Evolutionary conservation across 2,113 vertebrate genomes (phyloP).

Genomic region (Oenanthe melanoleuca): DNA sequence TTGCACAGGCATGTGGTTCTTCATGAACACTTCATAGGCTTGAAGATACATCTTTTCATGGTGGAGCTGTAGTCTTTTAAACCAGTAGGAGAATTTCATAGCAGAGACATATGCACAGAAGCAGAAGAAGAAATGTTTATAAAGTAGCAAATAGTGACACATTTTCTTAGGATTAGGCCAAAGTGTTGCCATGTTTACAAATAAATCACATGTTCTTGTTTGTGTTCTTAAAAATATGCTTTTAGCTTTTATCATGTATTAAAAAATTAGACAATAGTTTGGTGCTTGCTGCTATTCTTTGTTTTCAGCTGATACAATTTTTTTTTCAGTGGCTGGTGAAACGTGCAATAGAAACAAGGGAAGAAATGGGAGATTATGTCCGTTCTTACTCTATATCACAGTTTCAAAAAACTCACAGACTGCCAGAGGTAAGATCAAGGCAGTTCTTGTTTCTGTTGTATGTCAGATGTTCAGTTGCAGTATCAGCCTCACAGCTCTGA

Average conservation of each 20-base stretch:
- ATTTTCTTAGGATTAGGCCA: not conserved
- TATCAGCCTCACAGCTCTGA: not conserved
- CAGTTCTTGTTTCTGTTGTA: not conserved
- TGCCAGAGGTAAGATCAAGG: constrained; percentile 86
- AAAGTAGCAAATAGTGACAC: not conserved
- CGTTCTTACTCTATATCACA: constrained; percentile 93
- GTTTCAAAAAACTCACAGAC: constrained; percentile 90
- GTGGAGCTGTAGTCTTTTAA: not conserved
- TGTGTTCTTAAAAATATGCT: not conserved
- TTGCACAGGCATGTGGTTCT: not conserved
- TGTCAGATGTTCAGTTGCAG: not conserved
- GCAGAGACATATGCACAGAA: not conserved
- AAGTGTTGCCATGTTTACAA: not conserved
- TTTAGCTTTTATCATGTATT: not conserved
- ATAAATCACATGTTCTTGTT: not conserved
- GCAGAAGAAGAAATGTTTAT: not conserved
- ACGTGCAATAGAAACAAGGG: constrained; percentile 94
- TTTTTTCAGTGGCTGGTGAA: constrained; percentile 92
- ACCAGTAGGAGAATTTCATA: not conserved
- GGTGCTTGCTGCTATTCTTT: not conserved
- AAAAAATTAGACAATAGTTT: not conserved
- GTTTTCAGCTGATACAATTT: not conserved
- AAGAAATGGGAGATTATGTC: constrained; percentile 97
- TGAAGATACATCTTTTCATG: not conserved
- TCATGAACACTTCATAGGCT: not conserved